These are phyloP conservation scores for Anarrhichthys ocellatus DNA, from an alignment of 2,113 vertebrate genomes.

Conservation along the genomic window DNA sequence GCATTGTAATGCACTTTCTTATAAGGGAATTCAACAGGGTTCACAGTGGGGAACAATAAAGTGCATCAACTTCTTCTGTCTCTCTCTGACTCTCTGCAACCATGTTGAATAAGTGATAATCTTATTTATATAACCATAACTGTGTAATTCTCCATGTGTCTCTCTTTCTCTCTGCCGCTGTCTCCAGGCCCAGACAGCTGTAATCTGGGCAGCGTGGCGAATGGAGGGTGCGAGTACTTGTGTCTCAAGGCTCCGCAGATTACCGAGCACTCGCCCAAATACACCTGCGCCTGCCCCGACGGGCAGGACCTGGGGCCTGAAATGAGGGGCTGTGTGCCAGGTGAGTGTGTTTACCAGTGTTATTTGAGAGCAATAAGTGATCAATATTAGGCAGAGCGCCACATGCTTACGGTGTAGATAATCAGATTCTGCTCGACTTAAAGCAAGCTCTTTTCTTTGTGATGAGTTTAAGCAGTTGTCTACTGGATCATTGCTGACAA, in stretches of 20 bases:
- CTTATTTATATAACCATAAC: constrained; percentile 32
- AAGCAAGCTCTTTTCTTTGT: neutral
- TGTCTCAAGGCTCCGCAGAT: constrained; percentile 97
- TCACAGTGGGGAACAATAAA: constrained; percentile 27
- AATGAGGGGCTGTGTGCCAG: constrained; percentile 92
- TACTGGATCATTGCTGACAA: neutral
- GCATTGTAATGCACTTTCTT: constrained; percentile 16
- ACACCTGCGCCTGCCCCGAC: constrained; percentile 95
- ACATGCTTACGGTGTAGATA: neutral
- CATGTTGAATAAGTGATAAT: constrained; percentile 38
- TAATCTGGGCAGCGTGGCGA: constrained; percentile 88
- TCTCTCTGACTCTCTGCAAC: constrained; percentile 19
- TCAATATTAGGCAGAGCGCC: constrained; percentile 32
- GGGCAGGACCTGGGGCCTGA: constrained; percentile 92
- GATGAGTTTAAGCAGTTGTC: neutral
- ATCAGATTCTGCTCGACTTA: constrained; percentile 33
- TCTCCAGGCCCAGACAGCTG: constrained; percentile 91
- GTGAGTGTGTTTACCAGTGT: constrained; percentile 75
- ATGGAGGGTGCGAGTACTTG: constrained; percentile 95
- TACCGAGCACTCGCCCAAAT: constrained; percentile 92
- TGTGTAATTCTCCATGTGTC: constrained; percentile 34
- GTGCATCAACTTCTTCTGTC: neutral
- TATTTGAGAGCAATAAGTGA: constrained; percentile 41
- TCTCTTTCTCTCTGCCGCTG: constrained; percentile 22
- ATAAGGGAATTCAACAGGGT: constrained; percentile 25